Evolutionary conservation across 2,888 invertebrate genomes (phyloP).

Genomic region (Hydrotaea diabolus): DNA sequence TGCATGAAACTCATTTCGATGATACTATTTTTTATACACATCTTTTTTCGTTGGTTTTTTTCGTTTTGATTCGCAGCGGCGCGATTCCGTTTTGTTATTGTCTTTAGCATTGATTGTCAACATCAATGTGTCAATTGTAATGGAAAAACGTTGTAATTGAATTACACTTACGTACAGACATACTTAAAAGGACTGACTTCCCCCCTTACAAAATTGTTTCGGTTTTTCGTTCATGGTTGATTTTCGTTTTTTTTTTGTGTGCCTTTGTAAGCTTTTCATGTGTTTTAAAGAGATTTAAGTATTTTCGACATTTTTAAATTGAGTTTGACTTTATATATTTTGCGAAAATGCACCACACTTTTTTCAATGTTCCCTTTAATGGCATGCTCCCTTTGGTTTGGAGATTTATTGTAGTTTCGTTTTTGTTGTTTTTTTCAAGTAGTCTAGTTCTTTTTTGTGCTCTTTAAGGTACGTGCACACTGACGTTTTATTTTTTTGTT

Average conservation of each 20-base stretch:
- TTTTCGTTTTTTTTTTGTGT: not conserved
- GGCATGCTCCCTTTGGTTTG: not conserved
- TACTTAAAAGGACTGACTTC: not conserved
- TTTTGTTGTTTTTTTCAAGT: not conserved
- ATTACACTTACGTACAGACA: constrained; percentile 12
- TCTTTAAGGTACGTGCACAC: no score
- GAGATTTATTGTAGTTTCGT: not conserved
- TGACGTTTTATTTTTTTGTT: no score
- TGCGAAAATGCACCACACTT: not conserved
- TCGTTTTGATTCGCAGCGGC: not conserved
- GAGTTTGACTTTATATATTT: not conserved
- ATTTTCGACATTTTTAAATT: not conserved
- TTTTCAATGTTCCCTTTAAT: not conserved
- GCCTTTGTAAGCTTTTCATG: not conserved
- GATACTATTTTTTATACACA: no score
- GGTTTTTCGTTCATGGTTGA: not conserved
- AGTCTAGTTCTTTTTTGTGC: no score
- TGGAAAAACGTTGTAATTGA: constrained; percentile 40
- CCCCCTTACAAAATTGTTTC: not conserved
- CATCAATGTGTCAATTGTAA: constrained; percentile 45
- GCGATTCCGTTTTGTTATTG: not conserved
- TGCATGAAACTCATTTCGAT: no score
- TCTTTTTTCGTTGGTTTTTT: not conserved
- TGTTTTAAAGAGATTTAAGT: not conserved
- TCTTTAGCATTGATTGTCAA: constrained; percentile 40